phyloP scores from a whole-genome alignment of 2,888 invertebrate genomes.

The Tryphoninae sp. region DNA sequence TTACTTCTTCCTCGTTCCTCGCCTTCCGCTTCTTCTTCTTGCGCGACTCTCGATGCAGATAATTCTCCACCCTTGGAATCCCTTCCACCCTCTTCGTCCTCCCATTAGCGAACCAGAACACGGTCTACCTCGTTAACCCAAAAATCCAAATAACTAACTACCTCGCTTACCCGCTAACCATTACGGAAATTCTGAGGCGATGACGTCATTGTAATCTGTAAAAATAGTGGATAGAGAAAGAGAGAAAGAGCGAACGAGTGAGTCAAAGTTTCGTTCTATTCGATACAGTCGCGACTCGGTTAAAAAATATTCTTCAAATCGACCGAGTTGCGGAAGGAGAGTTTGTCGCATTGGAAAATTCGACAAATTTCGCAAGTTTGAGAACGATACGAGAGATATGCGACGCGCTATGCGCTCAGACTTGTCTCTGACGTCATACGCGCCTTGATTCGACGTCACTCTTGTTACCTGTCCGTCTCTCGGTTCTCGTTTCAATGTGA shows the following conservation, averaged over 20 bases:
- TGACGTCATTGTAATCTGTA: constrained; percentile 71
- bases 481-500: constrained; percentile 49
- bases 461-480: constrained; percentile 72
- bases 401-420: constrained; percentile 64
- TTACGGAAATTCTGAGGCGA: constrained; percentile 27
- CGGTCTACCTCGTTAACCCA: constrained; percentile 60
- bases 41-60: neutral
- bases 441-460: constrained; percentile 76
- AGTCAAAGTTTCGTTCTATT: neutral
- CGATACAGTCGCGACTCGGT: neutral
- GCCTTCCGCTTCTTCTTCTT: neutral
- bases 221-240: neutral
- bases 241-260: neutral
- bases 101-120: constrained; percentile 33
- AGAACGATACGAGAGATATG: constrained; percentile 19
- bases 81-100: constrained; percentile 13
- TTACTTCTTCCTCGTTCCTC: constrained; percentile 50
- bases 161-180: constrained; percentile 28
- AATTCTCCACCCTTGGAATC: constrained; percentile 28
- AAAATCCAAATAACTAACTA: constrained; percentile 62
- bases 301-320: neutral
- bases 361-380: too few species aligned
- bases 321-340: too few species aligned
- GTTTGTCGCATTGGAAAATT: too few species aligned
- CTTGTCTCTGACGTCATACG: constrained; percentile 75